Conservation (phyloP, 2,888 invertebrate genomes). For the Cataglyphis albicans region DNA sequence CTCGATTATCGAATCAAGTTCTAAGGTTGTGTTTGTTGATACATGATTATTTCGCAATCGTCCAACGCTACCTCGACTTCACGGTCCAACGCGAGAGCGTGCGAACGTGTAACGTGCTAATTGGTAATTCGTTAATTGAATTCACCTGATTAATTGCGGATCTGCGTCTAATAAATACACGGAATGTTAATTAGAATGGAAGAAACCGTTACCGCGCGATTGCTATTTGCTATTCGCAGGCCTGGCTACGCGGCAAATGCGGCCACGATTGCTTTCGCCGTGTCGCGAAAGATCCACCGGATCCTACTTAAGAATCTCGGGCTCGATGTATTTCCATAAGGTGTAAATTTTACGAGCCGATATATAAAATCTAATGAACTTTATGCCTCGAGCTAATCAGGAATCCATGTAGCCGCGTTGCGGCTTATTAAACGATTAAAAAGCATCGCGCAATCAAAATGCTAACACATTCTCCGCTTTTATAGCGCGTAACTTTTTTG, state of each 20-base stretch:
- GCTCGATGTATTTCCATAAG: slow-evolving; percentile 40
- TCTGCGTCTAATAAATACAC: slow-evolving; percentile 83
- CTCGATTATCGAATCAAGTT: slow-evolving; percentile 36
- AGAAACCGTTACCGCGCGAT: slow-evolving; percentile 72
- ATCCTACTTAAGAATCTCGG: slow-evolving; percentile 19
- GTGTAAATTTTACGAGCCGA: slow-evolving; percentile 63
- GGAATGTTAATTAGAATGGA: slow-evolving; percentile 79
- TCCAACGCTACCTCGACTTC: slow-evolving; percentile 76
- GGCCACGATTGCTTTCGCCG: slow-evolving; percentile 57
- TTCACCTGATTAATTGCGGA: slow-evolving; percentile 83
- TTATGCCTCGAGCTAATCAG: slow-evolving; percentile 50
- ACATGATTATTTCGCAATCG: slow-evolving; percentile 79
- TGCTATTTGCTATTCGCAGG: slow-evolving; percentile 35
- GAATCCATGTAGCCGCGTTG: slow-evolving; percentile 25
- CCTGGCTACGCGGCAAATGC: slow-evolving; percentile 39
- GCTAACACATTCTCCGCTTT: background rate
- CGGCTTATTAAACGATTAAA: slow-evolving; percentile 51
- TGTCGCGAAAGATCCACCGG: slow-evolving; percentile 64
- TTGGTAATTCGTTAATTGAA: slow-evolving; percentile 85
- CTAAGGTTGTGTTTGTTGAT: slow-evolving; percentile 57
- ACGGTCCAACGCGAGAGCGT: slow-evolving; percentile 70
- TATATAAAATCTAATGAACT: slow-evolving; percentile 62
- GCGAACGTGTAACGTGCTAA: slow-evolving; percentile 81
- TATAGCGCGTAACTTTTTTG: background rate
- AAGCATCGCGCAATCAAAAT: background rate